Evolutionary conservation across 2,888 invertebrate species (phyloP).

Genomic region (Drosophila gaucha): DNA sequence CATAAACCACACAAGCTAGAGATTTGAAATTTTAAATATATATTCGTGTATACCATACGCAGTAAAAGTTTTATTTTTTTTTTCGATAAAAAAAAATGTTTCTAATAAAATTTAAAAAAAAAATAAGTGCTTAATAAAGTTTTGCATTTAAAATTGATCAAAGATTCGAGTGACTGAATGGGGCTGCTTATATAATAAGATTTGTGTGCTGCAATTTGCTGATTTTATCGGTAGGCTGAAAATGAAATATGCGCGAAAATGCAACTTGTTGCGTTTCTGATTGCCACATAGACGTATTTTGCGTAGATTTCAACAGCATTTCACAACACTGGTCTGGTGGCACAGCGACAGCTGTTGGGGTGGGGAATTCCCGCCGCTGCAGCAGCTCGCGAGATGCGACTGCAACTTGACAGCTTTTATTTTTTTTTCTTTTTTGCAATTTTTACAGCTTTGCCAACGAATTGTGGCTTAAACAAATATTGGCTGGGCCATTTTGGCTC

Average conservation of each 20-base stretch:
- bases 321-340: constrained; percentile 29
- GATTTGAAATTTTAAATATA: too few species aligned
- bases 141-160: background rate
- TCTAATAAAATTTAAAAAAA: too few species aligned
- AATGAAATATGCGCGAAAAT: constrained; percentile 6
- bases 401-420: constrained; percentile 38
- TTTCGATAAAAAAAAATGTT: too few species aligned
- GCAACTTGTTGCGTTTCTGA: constrained; percentile 35
- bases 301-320: constrained; percentile 43
- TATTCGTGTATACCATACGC: too few species aligned
- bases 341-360: background rate
- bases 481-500: constrained; percentile 53
- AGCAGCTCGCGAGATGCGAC: constrained; percentile 36
- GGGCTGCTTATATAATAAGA: constrained; percentile 35
- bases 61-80: too few species aligned
- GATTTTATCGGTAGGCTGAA: constrained; percentile 28
- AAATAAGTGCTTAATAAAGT: too few species aligned
- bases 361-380: background rate
- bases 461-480: constrained; percentile 46
- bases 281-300: constrained; percentile 54
- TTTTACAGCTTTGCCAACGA: constrained; percentile 29
- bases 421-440: constrained; percentile 10
- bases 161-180: background rate
- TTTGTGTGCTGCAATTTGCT: constrained; percentile 37
- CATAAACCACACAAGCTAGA: too few species aligned